Base-by-base conservation (phyloP, 2,113 vertebrate species). In the Morone chrysops region DNA sequence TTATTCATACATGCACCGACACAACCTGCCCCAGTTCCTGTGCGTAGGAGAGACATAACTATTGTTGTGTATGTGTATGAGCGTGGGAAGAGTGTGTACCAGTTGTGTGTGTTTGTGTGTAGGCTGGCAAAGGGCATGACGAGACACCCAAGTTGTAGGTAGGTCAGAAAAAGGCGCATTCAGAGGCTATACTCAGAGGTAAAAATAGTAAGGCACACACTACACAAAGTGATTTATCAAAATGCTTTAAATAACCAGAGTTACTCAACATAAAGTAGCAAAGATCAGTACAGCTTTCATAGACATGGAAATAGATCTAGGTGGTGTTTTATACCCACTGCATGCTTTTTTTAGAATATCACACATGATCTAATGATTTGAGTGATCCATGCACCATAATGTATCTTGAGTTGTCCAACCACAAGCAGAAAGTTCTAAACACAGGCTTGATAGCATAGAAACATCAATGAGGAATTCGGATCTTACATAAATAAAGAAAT, bases 41-140 rank as follows among this genome's bases (percentile, higher is more conserved):
- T 77, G 89, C 70, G 90, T 91, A 88, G 88, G 90, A 89, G 89
- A 92, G 87, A 92, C 89, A 61, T n/a, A 41, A 85, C 87, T 81
- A 25, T 59, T 65, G 86, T 82, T 75, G 65, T 75, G 78, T 65
- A 59, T 66, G 84, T 75, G 80, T 20, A 17, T 16, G 12, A 0
- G 72, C 14, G 81, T 86, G 77, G 80, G 89, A 48, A 65, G 85
- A 66, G 66, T 53, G 60, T 16, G 65, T 73, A 62, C 36, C 38
- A n/a, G 82, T 22, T 41, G 67, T 63, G 69, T 70, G 56, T 45
- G 38, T 76, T 13, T 63, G 72, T 47, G 80, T 50, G 83, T 62
- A 65, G 82, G 85, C 53, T 75, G 70, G 76, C 70, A 86, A 70
- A 89, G 87, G 87, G 81, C 89, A 85, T 12, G 87, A 84, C 72